phyloP scores from a whole-genome alignment of 2,888 invertebrate genomes.

The Lysandra bellargus region DNA sequence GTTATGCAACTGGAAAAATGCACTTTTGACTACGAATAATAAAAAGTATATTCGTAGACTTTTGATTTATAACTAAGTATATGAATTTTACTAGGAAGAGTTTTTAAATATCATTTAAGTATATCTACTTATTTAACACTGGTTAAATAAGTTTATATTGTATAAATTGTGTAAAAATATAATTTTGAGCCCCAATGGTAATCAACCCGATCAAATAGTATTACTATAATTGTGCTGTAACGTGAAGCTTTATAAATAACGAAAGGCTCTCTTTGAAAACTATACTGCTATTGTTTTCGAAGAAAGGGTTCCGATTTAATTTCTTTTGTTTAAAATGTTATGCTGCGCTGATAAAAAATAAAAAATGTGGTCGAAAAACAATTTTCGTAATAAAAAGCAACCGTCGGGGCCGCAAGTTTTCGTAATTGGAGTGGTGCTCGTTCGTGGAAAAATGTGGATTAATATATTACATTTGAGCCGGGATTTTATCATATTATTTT shows the following conservation, averaged over 20 bases:
- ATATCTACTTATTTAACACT: no score
- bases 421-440: constrained; percentile 25
- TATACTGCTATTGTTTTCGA: neutral
- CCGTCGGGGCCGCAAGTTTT: constrained; percentile 5
- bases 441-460: neutral
- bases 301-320: neutral
- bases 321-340: neutral
- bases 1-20: constrained; percentile 5
- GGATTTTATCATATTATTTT: constrained; percentile 15
- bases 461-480: constrained; percentile 1
- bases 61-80: no score
- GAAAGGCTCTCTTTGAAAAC: neutral
- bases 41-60: no score
- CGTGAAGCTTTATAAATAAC: neutral
- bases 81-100: no score
- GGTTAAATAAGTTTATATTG: neutral
- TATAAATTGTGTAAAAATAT: neutral
- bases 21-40: neutral
- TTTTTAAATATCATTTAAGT: no score
- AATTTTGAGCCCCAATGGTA: neutral
- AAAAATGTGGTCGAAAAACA: neutral
- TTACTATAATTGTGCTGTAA: neutral
- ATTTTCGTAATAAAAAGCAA: constrained; percentile 22
- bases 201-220: neutral
- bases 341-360: neutral